phyloP scores from a whole-genome alignment of 1,140 invertebrate species.

The Trachelipus rathkii region DNA sequence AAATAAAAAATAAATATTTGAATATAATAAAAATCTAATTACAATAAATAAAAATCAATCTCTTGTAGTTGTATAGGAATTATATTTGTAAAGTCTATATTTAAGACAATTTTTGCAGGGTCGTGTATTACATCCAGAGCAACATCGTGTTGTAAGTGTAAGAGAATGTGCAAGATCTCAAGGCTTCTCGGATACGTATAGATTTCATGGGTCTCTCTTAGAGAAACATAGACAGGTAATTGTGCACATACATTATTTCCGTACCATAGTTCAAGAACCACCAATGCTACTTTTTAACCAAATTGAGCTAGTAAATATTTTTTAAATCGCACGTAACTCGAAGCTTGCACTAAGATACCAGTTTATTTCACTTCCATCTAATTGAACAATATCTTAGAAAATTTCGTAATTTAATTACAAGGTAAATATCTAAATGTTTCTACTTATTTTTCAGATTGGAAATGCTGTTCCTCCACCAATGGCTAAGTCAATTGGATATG shows the following conservation, averaged over 20 bases:
- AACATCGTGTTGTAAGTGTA: constrained; percentile 75
- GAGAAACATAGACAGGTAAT: constrained; percentile 75
- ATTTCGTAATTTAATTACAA: constrained; percentile 30
- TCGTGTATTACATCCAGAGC: constrained; percentile 73
- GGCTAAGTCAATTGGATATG: constrained; percentile 67
- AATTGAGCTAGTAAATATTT: constrained; percentile 6
- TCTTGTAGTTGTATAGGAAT: too few species aligned
- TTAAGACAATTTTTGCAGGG: constrained; percentile 51
- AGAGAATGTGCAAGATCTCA: constrained; percentile 81
- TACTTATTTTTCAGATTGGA: constrained; percentile 52
- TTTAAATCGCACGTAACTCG: constrained; percentile 31
- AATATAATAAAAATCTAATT: too few species aligned
- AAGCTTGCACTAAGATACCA: too few species aligned
- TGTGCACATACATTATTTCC: background rate
- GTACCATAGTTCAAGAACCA: background rate
- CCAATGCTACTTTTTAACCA: constrained; percentile 1
- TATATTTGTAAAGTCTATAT: too few species aligned
- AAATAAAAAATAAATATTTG: too few species aligned
- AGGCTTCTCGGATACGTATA: constrained; percentile 74
- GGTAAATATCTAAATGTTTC: too few species aligned
- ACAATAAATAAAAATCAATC: too few species aligned
- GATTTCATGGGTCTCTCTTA: constrained; percentile 68
- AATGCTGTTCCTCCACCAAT: constrained; percentile 84
- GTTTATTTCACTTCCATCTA: too few species aligned
- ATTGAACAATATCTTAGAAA: background rate